These are phyloP conservation scores for Drosophila hydei DNA, from an alignment of 1,140 invertebrate genomes.

Conservation along the genomic window DNA sequence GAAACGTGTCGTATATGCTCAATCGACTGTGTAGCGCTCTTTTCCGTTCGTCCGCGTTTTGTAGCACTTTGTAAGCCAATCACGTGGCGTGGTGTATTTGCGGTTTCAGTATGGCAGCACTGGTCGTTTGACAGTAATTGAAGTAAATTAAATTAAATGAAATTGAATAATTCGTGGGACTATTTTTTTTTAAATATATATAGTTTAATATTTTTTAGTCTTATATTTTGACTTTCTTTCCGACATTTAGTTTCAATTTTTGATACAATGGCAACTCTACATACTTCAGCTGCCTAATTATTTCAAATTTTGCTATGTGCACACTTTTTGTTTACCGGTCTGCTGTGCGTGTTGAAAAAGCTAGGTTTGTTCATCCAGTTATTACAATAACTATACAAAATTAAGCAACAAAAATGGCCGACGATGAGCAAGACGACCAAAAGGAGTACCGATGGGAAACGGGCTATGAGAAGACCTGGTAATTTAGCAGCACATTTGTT, in stretches of 20 bases:
- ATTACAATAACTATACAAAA: conserved; percentile 4
- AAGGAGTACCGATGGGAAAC: conserved; percentile 98
- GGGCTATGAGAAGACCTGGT: conserved; percentile 98
- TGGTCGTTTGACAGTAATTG: background rate
- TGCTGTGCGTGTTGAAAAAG: conserved; percentile 4
- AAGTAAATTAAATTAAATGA: background rate
- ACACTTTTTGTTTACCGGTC: conserved; percentile 45
- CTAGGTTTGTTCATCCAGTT: conserved; percentile 1
- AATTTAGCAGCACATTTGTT: conserved; percentile 51
- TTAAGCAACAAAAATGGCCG: conserved; percentile 69
- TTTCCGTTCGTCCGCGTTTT: conserved; percentile 72
- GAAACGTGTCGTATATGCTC: conserved; percentile 32
- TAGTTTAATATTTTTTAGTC: background rate
- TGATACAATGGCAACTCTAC: conserved; percentile 17
- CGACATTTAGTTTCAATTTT: background rate
- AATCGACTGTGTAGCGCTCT: conserved; percentile 47
- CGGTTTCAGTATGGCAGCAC: conserved; percentile 50
- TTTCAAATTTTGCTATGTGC: conserved; percentile 6
- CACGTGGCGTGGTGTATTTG: conserved; percentile 43
- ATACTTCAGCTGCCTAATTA: conserved; percentile 11
- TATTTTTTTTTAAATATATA: background rate
- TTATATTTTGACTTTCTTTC: background rate
- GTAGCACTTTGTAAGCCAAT: conserved; percentile 72
- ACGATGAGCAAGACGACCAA: conserved; percentile 92
- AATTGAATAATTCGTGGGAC: background rate